Base-by-base conservation (phyloP, 2,888 invertebrate species). In the Minunthozetes semirufus region DNA sequence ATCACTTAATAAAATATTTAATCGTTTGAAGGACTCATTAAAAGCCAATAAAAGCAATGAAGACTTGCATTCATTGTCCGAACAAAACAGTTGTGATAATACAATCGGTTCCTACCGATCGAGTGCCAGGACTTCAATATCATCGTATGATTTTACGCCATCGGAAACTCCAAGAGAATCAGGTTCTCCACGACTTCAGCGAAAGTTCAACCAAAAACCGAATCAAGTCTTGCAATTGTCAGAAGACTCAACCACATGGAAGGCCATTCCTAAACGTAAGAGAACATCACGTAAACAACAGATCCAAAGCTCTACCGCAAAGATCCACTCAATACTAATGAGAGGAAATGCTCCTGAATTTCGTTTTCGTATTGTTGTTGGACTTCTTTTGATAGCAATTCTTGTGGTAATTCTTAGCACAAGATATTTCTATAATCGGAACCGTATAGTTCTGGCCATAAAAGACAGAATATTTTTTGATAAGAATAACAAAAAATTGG, bases 301-400 rank as follows among this genome's bases (percentile, higher is more conserved):
- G 48, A 53, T 61, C 38, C 56, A 59, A 19, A 59, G 50, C 25
- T 75, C 71, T 13, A 56, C 71, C 22, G 50, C 50, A 6, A 75
- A 72, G 61, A 61, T 75, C 5, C 71, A 75, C 25, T 22, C 71
- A 0, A 76, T 78, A 33, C 75, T 78, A 72, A 76, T 76, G 38
- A 75, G 75, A 48, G 77, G 77, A 33, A 78, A 78, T 72, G 78
- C 78, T 13, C 77, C 78, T 3, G 78, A 79, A 75, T 78, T 79
- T 66, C 63, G 78, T 29, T 78, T 78, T 72, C 76, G 77, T 5
- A 46, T 78, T 27, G 73, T 78, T 13, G 73, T 79, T 25, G 75
- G 78, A 22, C 72, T 78, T 50, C 42, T 79, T 0, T 78, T 79
- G 72, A 73, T 76, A 2, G 73, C 73, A 17, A 79, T 79, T 19